A percentile compares a stretch with the other conserved stretches of the same genome.
Conservation (phyloP, 35 echinoderm and acorn worm genomes). For the Eucidaris tribuloides region DNA sequence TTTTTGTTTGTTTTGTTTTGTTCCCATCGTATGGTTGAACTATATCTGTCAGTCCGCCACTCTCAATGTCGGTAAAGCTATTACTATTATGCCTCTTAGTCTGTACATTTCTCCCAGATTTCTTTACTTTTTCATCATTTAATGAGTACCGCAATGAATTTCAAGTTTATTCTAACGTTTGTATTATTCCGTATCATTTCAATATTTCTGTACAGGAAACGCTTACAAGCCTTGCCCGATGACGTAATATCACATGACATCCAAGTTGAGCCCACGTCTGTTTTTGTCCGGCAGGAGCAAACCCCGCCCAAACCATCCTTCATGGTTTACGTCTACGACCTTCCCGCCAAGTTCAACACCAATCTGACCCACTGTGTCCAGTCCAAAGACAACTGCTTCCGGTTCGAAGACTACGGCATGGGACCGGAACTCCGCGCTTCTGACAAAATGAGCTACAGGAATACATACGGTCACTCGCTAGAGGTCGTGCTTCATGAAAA, state of each 20-base stretch:
- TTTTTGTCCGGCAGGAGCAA: background rate
- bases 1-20: too few species aligned
- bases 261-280: background rate
- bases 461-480: conserved; percentile 45
- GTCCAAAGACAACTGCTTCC: conserved; percentile 35
- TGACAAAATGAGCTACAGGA: conserved; percentile 29
- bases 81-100: too few species aligned
- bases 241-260: background rate
- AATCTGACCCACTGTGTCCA: conserved; percentile 48
- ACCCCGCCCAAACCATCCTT: conserved; percentile 41
- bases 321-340: conserved; percentile 64
- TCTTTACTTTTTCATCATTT: too few species aligned
- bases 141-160: too few species aligned
- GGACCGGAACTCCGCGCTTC: conserved; percentile 42
- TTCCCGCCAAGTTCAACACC: conserved; percentile 48
- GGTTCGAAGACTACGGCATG: conserved; percentile 61
- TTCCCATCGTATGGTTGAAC: too few species aligned
- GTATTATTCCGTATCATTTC: too few species aligned
- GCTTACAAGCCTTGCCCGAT: conserved; percentile 44
- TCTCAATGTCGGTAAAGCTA: too few species aligned
- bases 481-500: conserved; percentile 66
- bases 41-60: too few species aligned
- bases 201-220: conserved; percentile 52
- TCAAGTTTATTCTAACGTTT: too few species aligned
- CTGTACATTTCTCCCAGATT: too few species aligned